phyloP scores from a whole-genome alignment of 2,113 vertebrate species.

The Stigmatopora nigra region DNA sequence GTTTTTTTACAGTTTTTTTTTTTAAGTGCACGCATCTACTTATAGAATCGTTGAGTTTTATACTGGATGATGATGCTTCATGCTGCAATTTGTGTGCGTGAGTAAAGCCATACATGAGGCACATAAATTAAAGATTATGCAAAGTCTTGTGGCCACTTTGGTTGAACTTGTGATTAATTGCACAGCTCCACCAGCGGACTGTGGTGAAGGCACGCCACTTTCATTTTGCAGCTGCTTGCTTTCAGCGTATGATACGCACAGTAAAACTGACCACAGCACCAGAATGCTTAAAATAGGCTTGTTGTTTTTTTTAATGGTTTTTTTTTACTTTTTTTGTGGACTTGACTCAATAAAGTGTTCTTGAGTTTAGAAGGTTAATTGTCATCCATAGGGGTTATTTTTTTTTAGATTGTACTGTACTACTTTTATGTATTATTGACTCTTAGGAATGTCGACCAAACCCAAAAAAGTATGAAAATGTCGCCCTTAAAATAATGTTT shows the following conservation, averaged over 20 bases:
- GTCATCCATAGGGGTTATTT: neutral
- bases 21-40: conserved; percentile 16
- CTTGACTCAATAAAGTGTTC: conserved; percentile 47
- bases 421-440: neutral
- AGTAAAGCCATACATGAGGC: conserved; percentile 32
- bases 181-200: conserved; percentile 61
- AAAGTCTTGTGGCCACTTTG: conserved; percentile 56
- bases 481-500: no score
- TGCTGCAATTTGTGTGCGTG: conserved; percentile 24
- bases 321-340: conserved; percentile 39
- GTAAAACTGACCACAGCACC: conserved; percentile 66
- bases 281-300: conserved; percentile 61
- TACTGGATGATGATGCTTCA: conserved; percentile 16
- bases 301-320: conserved; percentile 24
- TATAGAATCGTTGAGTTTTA: conserved; percentile 27
- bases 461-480: neutral
- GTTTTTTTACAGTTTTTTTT: neutral
- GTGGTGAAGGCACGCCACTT: conserved; percentile 64
- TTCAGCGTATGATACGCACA: conserved; percentile 55
- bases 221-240: conserved; percentile 72
- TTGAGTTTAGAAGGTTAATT: neutral
- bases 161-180: conserved; percentile 74
- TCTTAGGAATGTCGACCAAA: neutral
- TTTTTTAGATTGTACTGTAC: neutral
- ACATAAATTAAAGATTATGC: conserved; percentile 63